Evolutionary conservation across 2,888 invertebrate species (phyloP), one percentile per base, ranked within the genome.

Genomic region (Gymnosoma rotundatum): DNA sequence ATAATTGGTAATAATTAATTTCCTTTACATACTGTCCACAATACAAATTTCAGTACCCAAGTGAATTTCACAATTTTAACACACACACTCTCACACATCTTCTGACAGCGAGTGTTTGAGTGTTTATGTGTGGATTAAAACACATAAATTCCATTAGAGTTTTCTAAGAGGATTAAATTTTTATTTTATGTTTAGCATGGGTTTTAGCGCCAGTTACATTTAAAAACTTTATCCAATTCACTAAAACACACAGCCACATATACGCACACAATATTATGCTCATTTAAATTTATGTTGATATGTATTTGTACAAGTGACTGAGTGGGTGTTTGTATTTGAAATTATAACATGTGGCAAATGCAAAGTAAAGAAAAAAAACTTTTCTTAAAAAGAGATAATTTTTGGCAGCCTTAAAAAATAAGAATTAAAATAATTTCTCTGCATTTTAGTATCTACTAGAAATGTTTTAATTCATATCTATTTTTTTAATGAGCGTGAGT

Each of bases 61-160:
- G 52, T 54, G 14, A 58, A 54, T 67, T 45, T 21, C 1, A 7
- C n/a, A 50, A 18, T 32, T 32, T 64, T 48, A 16, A 14, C 3
- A 32, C 8, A n/a, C 38, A 38, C 50, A 54, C 52, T 42, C 54
- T 20, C 52, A 25, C 42, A 25, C 20, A 45, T 18, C 9, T 66
- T n/a, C 48, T 45, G 8, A 64, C 45, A 64, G 54, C 32, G 56
- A 3, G 4, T 63, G 45, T 42, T 9, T 63, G 78, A 56, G 63
- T 67, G 66, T 58, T 64, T 63, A 45, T 80, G 50, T 78, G 58
- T 54, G 85, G 70, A 66, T 82, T 82, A 82, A 75, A 85, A 82
- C 82, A 85, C 85, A 85, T 83, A 85, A 85, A 83, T 85, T 85
- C 85, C 85, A 82, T 82, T 82, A 85, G 82, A 76, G 75, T 83